Base-by-base conservation (phyloP, 2,888 invertebrate genomes). In the Ariolimax columbianus region DNA sequence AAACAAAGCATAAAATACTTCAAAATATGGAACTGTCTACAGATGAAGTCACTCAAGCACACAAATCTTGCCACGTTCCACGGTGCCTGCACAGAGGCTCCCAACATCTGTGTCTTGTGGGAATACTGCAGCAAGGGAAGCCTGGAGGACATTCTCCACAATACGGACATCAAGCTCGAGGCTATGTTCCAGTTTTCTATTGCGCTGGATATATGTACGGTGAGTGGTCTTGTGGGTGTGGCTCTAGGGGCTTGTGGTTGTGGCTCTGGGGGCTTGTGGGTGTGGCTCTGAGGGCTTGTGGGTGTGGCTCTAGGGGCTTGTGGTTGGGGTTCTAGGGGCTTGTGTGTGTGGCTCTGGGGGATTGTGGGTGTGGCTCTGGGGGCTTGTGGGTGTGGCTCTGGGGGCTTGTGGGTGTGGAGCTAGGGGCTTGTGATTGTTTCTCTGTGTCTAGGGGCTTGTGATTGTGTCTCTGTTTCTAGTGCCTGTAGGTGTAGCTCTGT, bases 51-150 rank as follows among this genome's bases (percentile, higher is more conserved):
- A 19, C n/a, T 93, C 55, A 92, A 92, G 73, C 92, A 92, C 84
- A 87, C 82, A 33, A 92, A 93, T 86, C 43, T 92, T 80, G 89
- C 91, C 17, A 86, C 88, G 0, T 91, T 93, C 86, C 80, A 91
- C n/a, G 93, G 93, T 6, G 90, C 91, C 11, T 92, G 92, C 81
- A 90, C 91, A 4, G 91, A 90, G 36, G 85, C 90, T 0, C 90
- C 90, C 23, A 88, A 90, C 47, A 87, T 91, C n/a, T 90, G 90
- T 78, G 87, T 88, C n/a, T 86, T 91, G 1, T 93, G 93, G 93
- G 93, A 92, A 80, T 92, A 92, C 86, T 92, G 92, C 83, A 87
- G 86, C 66, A 92, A 93, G 83, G 93, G 93, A 0, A 92, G 92
- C 70, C 79, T 93, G 11, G 88, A 87, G 77, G 87, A 87, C 72